phyloP scores from a whole-genome alignment of 2,797 vertebrate genomes.

The Micropoecilia bifurca region DNA sequence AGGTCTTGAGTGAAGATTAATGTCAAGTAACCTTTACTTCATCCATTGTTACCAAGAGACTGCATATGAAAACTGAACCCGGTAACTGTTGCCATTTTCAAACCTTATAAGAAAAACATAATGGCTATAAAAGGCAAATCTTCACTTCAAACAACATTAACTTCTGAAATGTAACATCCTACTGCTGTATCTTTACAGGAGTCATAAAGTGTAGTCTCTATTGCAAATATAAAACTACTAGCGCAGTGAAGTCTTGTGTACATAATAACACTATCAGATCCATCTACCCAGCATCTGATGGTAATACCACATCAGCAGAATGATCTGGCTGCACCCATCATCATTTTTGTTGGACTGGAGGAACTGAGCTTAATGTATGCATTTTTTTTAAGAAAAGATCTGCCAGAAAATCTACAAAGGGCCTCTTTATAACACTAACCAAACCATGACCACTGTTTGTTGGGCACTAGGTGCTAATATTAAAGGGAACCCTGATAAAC shows the following conservation, averaged over 20 bases:
- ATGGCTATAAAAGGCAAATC: slow-evolving; percentile 22
- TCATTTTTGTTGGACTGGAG: background rate
- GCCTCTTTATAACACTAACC: background rate
- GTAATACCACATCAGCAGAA: slow-evolving; percentile 1
- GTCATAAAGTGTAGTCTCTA: slow-evolving; percentile 9
- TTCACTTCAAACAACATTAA: slow-evolving; percentile 33
- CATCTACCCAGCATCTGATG: background rate
- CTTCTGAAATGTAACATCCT: slow-evolving; percentile 19
- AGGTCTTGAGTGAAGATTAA: slow-evolving; percentile 55
- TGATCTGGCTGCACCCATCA: background rate
- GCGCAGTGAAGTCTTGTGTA: slow-evolving; percentile 2
- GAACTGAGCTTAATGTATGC: background rate
- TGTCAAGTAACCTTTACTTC: slow-evolving; percentile 53
- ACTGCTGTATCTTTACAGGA: slow-evolving; percentile 14
- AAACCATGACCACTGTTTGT: background rate
- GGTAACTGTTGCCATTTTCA: slow-evolving; percentile 35
- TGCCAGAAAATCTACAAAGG: background rate
- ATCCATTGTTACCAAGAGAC: slow-evolving; percentile 57
- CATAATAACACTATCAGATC: background rate
- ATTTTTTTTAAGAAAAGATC: background rate
- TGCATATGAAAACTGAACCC: slow-evolving; percentile 67
- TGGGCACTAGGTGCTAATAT: background rate
- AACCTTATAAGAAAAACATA: slow-evolving; percentile 48
- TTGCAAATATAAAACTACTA: slow-evolving; percentile 20
- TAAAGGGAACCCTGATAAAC: background rate